These are phyloP conservation scores for Cordilura impudica DNA, from an alignment of 2,888 invertebrate genomes.

Conservation along the genomic window DNA sequence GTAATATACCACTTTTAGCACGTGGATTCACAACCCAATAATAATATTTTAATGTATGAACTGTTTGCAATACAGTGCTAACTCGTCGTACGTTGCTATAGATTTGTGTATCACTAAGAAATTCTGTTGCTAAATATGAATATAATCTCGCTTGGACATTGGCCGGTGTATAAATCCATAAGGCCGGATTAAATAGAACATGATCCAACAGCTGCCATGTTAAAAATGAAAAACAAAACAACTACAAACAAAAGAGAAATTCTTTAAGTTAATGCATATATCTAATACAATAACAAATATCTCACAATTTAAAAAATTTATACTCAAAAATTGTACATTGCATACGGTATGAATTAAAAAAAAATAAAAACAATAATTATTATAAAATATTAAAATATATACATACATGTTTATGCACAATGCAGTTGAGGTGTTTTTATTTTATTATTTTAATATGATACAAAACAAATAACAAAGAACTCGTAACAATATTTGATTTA, in stretches of 20 bases:
- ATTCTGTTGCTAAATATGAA: conserved; percentile 99
- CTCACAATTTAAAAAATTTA: neutral
- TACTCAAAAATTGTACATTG: conserved; percentile 14
- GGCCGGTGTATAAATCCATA: conserved; percentile 99
- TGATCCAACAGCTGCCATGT: conserved; percentile 99
- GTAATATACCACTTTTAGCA: conserved; percentile 95
- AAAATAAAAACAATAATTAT: conserved; percentile 27
- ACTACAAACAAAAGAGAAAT: conserved; percentile 80
- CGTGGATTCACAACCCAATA: conserved; percentile 99
- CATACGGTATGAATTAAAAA: neutral
- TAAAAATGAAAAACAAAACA: conserved; percentile 93
- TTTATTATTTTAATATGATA: conserved; percentile 14
- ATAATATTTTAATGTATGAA: conserved; percentile 99
- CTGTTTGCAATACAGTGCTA: conserved; percentile 97
- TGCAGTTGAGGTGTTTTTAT: conserved; percentile 52
- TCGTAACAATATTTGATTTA: conserved; percentile 18
- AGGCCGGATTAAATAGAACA: conserved; percentile 98
- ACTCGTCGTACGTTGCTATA: conserved; percentile 97
- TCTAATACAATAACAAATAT: neutral
- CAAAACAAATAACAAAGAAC: conserved; percentile 48
- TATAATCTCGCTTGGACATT: conserved; percentile 96
- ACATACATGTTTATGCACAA: conserved; percentile 62
- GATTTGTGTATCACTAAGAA: conserved; percentile 97
- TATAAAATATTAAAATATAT: conserved; percentile 37
- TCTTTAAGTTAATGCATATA: neutral